Evolutionary conservation across 2,797 vertebrate genomes (phyloP), one percentile per base, ranked within the genome.

Genomic region (Coreius guichenoti): DNA sequence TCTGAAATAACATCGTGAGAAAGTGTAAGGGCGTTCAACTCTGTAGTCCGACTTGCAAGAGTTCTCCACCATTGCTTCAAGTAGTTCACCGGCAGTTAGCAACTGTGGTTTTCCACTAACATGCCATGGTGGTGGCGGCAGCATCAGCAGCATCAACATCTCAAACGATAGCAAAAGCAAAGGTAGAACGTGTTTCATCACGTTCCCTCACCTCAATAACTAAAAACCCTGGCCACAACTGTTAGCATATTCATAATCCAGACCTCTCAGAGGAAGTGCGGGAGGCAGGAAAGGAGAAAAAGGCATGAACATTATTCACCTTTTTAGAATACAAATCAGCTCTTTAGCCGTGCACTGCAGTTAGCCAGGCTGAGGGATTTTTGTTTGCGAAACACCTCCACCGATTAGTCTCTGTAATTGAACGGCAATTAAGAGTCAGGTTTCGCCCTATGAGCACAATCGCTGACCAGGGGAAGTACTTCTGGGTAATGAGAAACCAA

Each of bases 361-460:
- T 84, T 80, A 87, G 63, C 65, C 68, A 70, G 83, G 31, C 80
- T 56, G 58, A 31, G 65, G 81, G 83, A 83, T 81, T 81, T 84
- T 77, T 88, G 56, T 82, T 88, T 88, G 82, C 80, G 84, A 85
- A 88, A 89, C 86, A 86, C 85, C 86, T 84, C 83, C 86, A 82
- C 88, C 91, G 92, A 92, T 94, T 93, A 95, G 91, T 92, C 90
- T 90, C 87, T 90, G 92, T 95, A 94, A 95, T 94, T 95, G 93
- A 95, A 95, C 91, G 93, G 89, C 94, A 93, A 94, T 96, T 95
- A 94, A 93, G 92, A 90, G 85, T 94, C 92, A 90, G 91, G 93
- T 94, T 95, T 92, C 91, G 85, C 91, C 91, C 90, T 91, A 91
- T 88, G 92, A 93, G 92, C 92, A 78, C 91, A 91, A 94, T 92